Conservation (phyloP, 92 coral and sea anemone species). For the Phenganax subtilis region DNA sequence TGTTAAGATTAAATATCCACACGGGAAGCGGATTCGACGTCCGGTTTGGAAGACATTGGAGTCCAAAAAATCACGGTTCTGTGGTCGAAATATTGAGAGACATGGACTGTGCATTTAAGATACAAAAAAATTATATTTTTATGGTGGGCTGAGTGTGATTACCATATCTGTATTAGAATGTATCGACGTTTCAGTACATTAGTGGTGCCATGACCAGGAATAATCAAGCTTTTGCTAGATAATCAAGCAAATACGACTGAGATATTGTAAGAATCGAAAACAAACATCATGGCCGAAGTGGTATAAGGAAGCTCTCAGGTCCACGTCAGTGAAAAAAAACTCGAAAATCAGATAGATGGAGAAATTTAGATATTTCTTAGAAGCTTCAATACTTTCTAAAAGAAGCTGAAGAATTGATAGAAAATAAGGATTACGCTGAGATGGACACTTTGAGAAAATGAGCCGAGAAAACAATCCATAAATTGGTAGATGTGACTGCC, state of each 20-base stretch:
- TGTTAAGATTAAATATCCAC: too few relatives aligned
- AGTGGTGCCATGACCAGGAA: slow-evolving; percentile 59
- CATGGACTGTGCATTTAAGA: too few relatives aligned
- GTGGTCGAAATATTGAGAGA: too few relatives aligned
- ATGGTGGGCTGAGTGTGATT: too few relatives aligned
- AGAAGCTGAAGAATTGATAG: slow-evolving; percentile 40
- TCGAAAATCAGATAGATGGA: slow-evolving; percentile 36
- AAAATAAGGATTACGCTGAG: slow-evolving; percentile 31
- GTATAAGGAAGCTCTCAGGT: slow-evolving; percentile 19
- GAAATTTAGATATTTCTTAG: slow-evolving; percentile 3
- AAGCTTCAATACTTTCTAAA: slow-evolving; percentile 47
- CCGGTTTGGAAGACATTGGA: too few relatives aligned
- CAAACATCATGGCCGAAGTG: slow-evolving; percentile 17
- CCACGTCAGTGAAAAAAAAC: slow-evolving; percentile 27
- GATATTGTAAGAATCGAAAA: background rate
- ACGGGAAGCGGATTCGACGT: too few relatives aligned
- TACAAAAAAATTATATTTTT: too few relatives aligned
- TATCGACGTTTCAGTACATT: slow-evolving; percentile 7
- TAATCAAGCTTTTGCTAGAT: background rate
- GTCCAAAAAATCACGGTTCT: too few relatives aligned
- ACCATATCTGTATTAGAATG: background rate
- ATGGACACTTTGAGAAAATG: slow-evolving; percentile 17
- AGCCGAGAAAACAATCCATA: slow-evolving; percentile 30
- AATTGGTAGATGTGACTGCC: slow-evolving; percentile 36
- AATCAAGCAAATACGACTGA: background rate